Conservation (phyloP, 2,113 vertebrate species). For the Camelus dromedarius region DNA sequence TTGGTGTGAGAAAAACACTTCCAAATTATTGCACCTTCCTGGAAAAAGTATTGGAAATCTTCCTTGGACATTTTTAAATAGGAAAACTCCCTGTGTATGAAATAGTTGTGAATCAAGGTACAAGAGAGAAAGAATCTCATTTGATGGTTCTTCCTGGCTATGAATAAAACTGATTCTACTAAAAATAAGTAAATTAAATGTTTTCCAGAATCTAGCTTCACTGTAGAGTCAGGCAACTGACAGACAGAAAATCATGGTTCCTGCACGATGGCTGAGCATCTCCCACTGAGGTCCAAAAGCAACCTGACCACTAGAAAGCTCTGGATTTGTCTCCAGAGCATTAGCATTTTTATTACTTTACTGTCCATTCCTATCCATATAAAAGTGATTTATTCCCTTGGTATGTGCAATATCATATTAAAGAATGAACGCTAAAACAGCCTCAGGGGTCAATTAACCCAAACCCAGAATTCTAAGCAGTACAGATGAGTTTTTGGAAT, state of each 20-base stretch:
- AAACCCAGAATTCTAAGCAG: slow-evolving; percentile 67
- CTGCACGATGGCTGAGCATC: background rate
- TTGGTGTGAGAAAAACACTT: background rate
- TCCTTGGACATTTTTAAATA: slow-evolving; percentile 16
- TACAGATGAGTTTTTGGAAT: slow-evolving; percentile 67
- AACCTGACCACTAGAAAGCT: slow-evolving; percentile 59
- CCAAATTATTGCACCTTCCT: background rate
- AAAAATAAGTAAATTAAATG: slow-evolving; percentile 29
- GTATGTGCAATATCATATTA: slow-evolving; percentile 64
- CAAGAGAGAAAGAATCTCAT: slow-evolving; percentile 1
- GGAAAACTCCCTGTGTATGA: background rate
- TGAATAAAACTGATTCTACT: slow-evolving; percentile 25
- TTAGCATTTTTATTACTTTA: slow-evolving; percentile 77
- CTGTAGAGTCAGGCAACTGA: background rate
- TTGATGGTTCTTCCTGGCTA: background rate
- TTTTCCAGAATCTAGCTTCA: slow-evolving; percentile 6
- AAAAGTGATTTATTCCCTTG: slow-evolving; percentile 73
- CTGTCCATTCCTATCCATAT: slow-evolving; percentile 68
- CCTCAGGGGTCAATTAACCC: slow-evolving; percentile 64
- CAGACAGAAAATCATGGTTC: slow-evolving; percentile 12
- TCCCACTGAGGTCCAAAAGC: slow-evolving; percentile 40
- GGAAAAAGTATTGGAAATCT: background rate
- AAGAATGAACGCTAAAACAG: slow-evolving; percentile 68
- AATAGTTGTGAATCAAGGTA: background rate
- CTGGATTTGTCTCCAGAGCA: slow-evolving; percentile 60